Conservation (phyloP, 2,113 vertebrate species). For the Cariama cristata region DNA sequence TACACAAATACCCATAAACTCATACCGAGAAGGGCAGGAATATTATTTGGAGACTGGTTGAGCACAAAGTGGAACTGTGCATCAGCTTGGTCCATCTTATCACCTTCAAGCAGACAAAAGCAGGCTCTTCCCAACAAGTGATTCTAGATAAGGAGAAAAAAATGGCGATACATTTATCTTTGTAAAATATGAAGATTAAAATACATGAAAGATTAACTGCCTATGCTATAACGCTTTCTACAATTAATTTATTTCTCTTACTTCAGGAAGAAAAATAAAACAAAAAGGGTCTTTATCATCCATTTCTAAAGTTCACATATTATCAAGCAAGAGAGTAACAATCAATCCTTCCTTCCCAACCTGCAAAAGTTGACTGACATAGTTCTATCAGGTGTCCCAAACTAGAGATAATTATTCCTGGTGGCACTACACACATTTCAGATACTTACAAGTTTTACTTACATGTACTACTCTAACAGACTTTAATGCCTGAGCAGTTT, state of each 20-base stretch:
- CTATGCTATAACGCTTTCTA: neutral
- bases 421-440: neutral
- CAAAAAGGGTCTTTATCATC: neutral
- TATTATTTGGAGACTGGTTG: slow-evolving; percentile 99
- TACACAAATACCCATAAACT: neutral
- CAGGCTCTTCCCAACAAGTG: slow-evolving; percentile 98
- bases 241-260: neutral
- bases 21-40: slow-evolving; percentile 94
- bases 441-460: neutral
- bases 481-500: neutral
- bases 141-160: slow-evolving; percentile 82
- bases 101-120: slow-evolving; percentile 98
- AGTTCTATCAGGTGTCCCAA: neutral
- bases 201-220: neutral
- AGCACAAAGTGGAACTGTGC: slow-evolving; percentile 99
- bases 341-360: neutral
- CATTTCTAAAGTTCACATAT: neutral
- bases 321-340: neutral
- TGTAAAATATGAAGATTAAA: neutral
- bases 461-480: neutral
- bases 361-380: neutral
- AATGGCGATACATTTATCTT: neutral
- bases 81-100: slow-evolving; percentile 99
- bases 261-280: neutral
- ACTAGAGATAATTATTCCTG: neutral